These are phyloP conservation scores for Sus cebifrons DNA, from an alignment of 2,797 vertebrate species.

Conservation along the genomic window DNA sequence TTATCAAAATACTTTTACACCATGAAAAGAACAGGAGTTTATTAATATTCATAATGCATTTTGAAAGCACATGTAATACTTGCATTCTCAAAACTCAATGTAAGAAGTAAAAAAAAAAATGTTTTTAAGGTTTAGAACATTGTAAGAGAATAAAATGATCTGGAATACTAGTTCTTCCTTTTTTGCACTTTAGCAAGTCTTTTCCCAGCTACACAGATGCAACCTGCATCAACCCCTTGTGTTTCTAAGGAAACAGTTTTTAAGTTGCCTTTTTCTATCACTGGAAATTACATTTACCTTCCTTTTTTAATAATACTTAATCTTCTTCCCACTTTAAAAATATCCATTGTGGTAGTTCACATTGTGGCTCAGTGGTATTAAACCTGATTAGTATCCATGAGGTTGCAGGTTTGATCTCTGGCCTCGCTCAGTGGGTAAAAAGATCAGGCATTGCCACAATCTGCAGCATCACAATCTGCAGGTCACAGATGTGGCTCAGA, in stretches of 20 bases:
- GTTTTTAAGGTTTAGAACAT: constrained; percentile 45
- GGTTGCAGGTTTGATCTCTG: no score
- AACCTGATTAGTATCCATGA: no score
- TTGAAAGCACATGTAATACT: constrained; percentile 68
- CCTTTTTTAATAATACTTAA: constrained; percentile 31
- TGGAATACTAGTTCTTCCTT: not conserved
- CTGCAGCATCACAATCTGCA: no score
- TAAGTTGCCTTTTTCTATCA: not conserved
- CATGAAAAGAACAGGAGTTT: constrained; percentile 79
- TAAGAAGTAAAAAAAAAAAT: constrained; percentile 35
- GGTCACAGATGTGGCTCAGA: no score
- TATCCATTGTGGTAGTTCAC: not conserved
- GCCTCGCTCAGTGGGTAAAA: no score
- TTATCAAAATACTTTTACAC: constrained; percentile 82
- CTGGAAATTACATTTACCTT: not conserved
- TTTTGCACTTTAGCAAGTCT: not conserved
- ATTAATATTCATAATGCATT: constrained; percentile 82
- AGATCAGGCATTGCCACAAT: no score
- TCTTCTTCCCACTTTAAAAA: constrained; percentile 5
- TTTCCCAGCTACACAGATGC: not conserved
- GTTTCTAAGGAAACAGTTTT: constrained; percentile 53
- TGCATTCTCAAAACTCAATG: constrained; percentile 67
- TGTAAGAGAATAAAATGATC: constrained; percentile 53
- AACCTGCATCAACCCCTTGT: not conserved
- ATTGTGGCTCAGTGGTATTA: no score